These are phyloP conservation scores for Serrognathus titanus DNA, from an alignment of 2,888 invertebrate genomes.

Conservation along the genomic window DNA sequence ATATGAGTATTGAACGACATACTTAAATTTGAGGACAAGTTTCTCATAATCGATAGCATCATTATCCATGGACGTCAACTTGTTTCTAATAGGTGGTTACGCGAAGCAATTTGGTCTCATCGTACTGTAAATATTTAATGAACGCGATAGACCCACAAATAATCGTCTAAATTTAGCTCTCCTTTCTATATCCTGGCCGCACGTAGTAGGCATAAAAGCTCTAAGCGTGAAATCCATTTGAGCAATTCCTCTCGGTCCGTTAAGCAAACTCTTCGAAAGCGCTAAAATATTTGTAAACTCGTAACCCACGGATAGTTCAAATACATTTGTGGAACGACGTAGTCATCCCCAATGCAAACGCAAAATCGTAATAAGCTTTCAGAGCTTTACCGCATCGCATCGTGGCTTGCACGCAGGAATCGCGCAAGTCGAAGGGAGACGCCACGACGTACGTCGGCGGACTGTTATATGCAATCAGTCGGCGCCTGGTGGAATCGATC, in stretches of 20 bases:
- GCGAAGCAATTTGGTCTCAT: no score
- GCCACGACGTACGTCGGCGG: not conserved
- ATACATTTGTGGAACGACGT: not conserved
- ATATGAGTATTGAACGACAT: no score
- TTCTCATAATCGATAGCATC: no score
- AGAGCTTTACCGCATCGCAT: not conserved
- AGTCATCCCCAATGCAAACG: not conserved
- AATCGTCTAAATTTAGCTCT: no score
- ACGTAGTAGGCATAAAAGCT: no score
- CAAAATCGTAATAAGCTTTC: not conserved
- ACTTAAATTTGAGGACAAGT: no score
- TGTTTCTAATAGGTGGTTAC: no score
- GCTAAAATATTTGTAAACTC: not conserved
- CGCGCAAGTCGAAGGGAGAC: not conserved
- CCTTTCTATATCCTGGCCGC: no score
- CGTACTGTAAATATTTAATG: no score
- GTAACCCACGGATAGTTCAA: not conserved
- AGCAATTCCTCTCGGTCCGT: not conserved
- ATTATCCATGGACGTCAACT: no score
- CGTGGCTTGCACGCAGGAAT: not conserved
- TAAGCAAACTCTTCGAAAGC: not conserved
- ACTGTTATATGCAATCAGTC: constrained; percentile 5
- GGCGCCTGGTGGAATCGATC: constrained; percentile 23
- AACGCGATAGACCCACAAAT: no score
- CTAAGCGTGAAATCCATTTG: not conserved